Base-by-base conservation (phyloP, 2,888 invertebrate genomes). In the Acanthosepion lycidas region DNA sequence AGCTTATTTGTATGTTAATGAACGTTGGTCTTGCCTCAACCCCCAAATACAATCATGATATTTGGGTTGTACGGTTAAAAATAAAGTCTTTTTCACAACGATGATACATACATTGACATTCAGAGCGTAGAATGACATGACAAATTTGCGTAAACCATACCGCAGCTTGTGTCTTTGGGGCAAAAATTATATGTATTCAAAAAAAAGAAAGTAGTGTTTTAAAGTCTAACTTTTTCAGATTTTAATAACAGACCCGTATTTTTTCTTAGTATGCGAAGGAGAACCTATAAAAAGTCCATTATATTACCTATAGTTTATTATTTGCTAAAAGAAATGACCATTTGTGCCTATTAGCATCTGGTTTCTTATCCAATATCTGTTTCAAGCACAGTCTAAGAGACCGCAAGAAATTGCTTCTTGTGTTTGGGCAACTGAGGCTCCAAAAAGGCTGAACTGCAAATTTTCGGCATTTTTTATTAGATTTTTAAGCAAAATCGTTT, bases 11-110 rank as follows among this genome's bases (percentile, higher is more conserved):
- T 91, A 42, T 94, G 26, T 49, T n/a, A 64, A 53, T 49, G 53
- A 91, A 48, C 64, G 92, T 94, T 51, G 93, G 95, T 53, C n/a
- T 64, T 95, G 94, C 48, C 42, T 42, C 48, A 28, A 48, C 18
- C 23, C 20, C 42, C 48, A 93, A 33, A n/a, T 15, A 78, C 78
- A 78, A 33, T n/a, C 12, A 78, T 15, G 78, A 4, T 33, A 78
- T 33, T 78, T 78, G 9, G 23, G 15, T 33, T 78, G n/a, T n/a
- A 33, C 15, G 0, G 18, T 78, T n/a, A 33, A n/a, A 78, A 78
- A 78, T n/a, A 78, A n/a, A 78, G n/a, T 64, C 28, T n/a, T 33
- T 12, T 33, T 15, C 8, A 15, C 12, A 78, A 78, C n/a, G 12
- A 33, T 33, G 12, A n/a, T 18, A n/a, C 78, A 78, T 78, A n/a